Base-by-base conservation (phyloP, 2,888 invertebrate genomes). In the Lumbricus terrestris region DNA sequence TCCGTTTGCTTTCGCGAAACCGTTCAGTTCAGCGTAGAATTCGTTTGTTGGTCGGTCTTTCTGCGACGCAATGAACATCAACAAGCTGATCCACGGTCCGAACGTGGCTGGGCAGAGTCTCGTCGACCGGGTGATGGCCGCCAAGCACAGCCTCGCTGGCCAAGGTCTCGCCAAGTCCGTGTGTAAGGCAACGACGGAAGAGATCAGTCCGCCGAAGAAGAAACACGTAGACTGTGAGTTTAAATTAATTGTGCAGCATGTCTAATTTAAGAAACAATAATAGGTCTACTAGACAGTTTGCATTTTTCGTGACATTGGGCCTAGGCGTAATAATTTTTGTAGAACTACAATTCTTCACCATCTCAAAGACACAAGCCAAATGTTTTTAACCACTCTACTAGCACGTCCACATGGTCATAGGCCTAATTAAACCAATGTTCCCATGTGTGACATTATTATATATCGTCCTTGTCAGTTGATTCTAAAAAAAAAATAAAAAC, bases 111-210 rank as follows among this genome's bases (percentile, higher is more conserved):
- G 98, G 95, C 99, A 99, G 96, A 99, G 98, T 95, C 97, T 99
- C 95, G 98, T 97, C 96, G 99, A 99, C 96, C 97, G 99, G 96
- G 96, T 99, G 94, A 96, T 98, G 95, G 99, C 99, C 94, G 99
- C 99, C 93, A 97, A 98, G 95, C 98, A 99, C 96, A 99, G 98
- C 96, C 97, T 99, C 95, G 98, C 99, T 95, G 99, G 99, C 94
- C 99, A 99, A 96, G 98, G 99, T 94, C 96, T 99, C 95, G 99
- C 99, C 93, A 99, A 99, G 96, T 98, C 99, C 93, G 99, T 99
- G 94, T 99, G 99, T 96, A 99, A 99, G 96, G 99, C 99, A 92
- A 99, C 99, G 93, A 99, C 99, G 93, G 99, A 99, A 96, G 99
- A 99, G 96, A 97, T 99, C 96, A 98, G 99, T 96, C 99, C 98